Percentiles rank a stretch among this genome's conserved stretches.
Evolutionary conservation across 2,888 invertebrate genomes (phyloP).

Genomic region (Aleiodes leptofemur): DNA sequence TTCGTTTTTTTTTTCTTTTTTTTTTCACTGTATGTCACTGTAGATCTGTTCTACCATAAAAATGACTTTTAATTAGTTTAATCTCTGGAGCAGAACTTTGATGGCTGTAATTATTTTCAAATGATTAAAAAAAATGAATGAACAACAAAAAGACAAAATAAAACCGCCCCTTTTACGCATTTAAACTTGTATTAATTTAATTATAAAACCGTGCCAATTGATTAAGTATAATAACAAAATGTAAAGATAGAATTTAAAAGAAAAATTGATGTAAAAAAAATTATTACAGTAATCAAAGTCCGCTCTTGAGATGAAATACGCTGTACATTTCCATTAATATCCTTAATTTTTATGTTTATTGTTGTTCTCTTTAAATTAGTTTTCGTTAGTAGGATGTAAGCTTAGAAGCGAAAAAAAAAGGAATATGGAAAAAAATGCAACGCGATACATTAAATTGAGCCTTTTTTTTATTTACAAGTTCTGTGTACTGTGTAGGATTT

Average conservation of each 20-base stretch:
- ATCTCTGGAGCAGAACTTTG: slow-evolving; percentile 35
- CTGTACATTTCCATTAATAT: slow-evolving; percentile 41
- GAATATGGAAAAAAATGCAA: slow-evolving; percentile 60
- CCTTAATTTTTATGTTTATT: slow-evolving; percentile 44
- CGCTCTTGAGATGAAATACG: slow-evolving; percentile 44
- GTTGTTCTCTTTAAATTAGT: slow-evolving; percentile 45
- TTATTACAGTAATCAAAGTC: slow-evolving; percentile 4
- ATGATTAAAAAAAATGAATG: background rate
- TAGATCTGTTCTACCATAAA: background rate
- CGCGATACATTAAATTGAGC: slow-evolving; percentile 45
- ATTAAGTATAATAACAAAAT: slow-evolving; percentile 17
- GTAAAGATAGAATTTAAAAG: slow-evolving; percentile 30
- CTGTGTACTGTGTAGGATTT: slow-evolving; percentile 49
- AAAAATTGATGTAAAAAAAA: slow-evolving; percentile 21
- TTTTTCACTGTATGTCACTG: slow-evolving; percentile 5
- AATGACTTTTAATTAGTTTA: slow-evolving; percentile 16
- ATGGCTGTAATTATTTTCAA: slow-evolving; percentile 3
- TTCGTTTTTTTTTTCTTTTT: slow-evolving; percentile 37
- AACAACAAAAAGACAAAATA: background rate
- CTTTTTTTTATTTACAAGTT: slow-evolving; percentile 44
- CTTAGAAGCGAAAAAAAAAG: slow-evolving; percentile 43
- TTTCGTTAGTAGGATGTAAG: slow-evolving; percentile 39
- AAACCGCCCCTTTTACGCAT: slow-evolving; percentile 34
- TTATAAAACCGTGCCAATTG: slow-evolving; percentile 40
- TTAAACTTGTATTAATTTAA: slow-evolving; percentile 40